phyloP scores from a whole-genome alignment of 2,888 invertebrate genomes.

The Leptinotarsa juncta region DNA sequence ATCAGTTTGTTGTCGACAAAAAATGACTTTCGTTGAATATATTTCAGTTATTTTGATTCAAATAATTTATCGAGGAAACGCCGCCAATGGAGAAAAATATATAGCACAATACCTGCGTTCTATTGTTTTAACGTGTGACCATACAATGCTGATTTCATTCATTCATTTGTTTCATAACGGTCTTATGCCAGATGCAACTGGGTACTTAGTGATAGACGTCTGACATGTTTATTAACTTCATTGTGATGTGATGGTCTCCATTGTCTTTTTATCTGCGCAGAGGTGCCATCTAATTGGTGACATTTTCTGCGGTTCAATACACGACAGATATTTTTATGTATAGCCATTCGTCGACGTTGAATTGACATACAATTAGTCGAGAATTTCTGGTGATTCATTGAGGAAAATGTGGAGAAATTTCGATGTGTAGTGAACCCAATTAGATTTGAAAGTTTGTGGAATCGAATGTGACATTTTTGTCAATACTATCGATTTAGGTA shows the following conservation, averaged over 20 bases:
- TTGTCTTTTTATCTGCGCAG: constrained; percentile 44
- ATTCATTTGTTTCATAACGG: constrained; percentile 53
- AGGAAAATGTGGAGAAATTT: constrained; percentile 9
- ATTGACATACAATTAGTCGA: constrained; percentile 5
- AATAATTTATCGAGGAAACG: background rate
- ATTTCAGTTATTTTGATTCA: background rate
- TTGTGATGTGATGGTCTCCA: constrained; percentile 46
- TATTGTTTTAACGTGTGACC: constrained; percentile 52
- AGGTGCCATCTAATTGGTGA: constrained; percentile 43
- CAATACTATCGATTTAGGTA: background rate
- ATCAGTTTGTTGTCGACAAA: too few relatives aligned
- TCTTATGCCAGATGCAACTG: constrained; percentile 41
- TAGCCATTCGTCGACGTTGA: constrained; percentile 6
- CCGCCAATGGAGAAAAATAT: constrained; percentile 33
- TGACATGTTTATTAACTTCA: constrained; percentile 50
- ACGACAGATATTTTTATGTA: constrained; percentile 16
- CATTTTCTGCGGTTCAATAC: constrained; percentile 23
- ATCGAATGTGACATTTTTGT: background rate
- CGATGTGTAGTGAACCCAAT: constrained; percentile 1
- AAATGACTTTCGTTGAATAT: too few relatives aligned
- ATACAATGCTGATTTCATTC: constrained; percentile 48
- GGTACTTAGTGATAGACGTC: constrained; percentile 46
- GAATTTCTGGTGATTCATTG: constrained; percentile 25
- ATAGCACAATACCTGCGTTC: constrained; percentile 36
- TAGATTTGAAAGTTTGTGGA: constrained; percentile 7